phyloP scores from a whole-genome alignment of 2,888 invertebrate species.

The Leucania comma region DNA sequence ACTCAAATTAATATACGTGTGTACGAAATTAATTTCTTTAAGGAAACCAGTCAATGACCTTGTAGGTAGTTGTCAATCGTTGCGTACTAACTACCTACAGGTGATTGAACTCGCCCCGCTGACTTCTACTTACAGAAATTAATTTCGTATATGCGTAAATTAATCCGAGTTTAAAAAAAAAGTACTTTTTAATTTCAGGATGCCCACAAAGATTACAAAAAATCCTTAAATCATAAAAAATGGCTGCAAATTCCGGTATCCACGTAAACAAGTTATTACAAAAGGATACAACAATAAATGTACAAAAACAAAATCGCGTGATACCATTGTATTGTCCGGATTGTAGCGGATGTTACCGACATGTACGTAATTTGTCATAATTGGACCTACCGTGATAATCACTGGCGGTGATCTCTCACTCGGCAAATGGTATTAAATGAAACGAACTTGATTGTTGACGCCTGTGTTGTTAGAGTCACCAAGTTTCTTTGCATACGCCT shows the following conservation, averaged over 20 bases:
- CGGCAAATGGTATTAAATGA: background rate
- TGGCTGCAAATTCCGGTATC: background rate
- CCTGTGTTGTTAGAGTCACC: background rate
- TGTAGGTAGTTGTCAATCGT: too few species aligned
- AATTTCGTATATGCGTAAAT: too few species aligned
- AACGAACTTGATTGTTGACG: background rate
- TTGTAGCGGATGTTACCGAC: conserved; percentile 20
- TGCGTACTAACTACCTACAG: too few species aligned
- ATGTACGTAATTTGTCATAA: conserved; percentile 10
- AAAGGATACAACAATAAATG: background rate
- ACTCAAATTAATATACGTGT: too few species aligned
- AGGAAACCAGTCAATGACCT: too few species aligned
- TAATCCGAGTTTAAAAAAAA: too few species aligned
- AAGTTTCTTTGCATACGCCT: too few species aligned
- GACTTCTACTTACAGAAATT: too few species aligned
- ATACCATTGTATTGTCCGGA: background rate
- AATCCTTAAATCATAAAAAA: background rate
- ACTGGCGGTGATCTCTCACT: conserved; percentile 16
- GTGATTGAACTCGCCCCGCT: too few species aligned
- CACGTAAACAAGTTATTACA: background rate
- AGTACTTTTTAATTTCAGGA: too few species aligned
- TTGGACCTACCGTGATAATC: background rate
- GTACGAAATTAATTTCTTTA: too few species aligned
- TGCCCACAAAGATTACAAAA: too few species aligned
- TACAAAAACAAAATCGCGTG: conserved; percentile 16